Evolutionary conservation across 1,140 invertebrate species (phyloP), one percentile per base, ranked within the genome.

Genomic region (Drosophila orena): DNA sequence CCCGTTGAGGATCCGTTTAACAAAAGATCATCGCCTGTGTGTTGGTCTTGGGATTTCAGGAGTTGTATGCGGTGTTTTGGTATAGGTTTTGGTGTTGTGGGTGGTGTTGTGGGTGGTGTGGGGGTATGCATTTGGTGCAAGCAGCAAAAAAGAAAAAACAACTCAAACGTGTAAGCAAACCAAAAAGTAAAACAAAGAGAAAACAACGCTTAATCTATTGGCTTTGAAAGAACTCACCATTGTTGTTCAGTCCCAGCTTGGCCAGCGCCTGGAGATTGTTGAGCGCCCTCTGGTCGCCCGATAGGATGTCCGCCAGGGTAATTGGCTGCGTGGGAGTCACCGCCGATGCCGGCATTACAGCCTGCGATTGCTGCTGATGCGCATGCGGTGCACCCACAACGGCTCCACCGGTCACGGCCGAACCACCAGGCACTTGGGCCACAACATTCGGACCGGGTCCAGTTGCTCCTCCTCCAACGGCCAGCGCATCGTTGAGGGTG

Each of bases 181-280:
- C 43, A 1, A 71, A 71, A 20, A 20, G 15, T 35, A 30, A 47
- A 55, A 11, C 4, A 38, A 38, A 38, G 4, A 14, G 12, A 38
- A 12, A 38, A 4, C 4, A 38, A 38, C 10, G 37, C 30, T 8
- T 30, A 14, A 14, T 3, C 37, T 38, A 38, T 38, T 14, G 37
- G 30, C 30, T 30, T 10, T 2, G 7, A 30, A 30, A 90, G 4
- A 58, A 89, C 93, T 93, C 91, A 96, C 95, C 95, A 93, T 95
- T 94, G 91, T 93, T 94, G 47, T 95, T 95, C 43, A 96, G 93
- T 79, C 96, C 97, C 38, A 98, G 93, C 93, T 98, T 98, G 50
- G 97, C 97, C 55, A 98, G 94, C 15, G 96, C 97, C 90, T 97
- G 96, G 55, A 98, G 93, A 93, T 98, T 98, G 90, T 97, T 97